Evolutionary conservation across 2,113 vertebrate species (phyloP).

Genomic region (Parus major): DNA sequence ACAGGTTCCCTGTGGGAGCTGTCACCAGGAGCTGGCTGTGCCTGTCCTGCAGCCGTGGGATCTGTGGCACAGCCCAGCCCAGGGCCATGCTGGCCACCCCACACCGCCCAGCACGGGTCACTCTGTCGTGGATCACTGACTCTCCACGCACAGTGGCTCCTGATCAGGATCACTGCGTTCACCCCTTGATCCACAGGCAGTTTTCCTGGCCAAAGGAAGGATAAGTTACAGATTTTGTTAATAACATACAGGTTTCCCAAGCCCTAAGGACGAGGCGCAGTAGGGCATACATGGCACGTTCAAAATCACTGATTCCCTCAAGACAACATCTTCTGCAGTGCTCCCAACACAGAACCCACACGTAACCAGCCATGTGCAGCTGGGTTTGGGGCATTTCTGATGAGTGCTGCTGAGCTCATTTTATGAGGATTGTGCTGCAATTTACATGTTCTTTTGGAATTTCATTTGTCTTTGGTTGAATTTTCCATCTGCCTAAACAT

Average conservation of each 20-base stretch:
- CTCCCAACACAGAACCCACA: not conserved
- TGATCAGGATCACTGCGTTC: not conserved
- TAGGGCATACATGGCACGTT: not conserved
- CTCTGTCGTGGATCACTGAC: not conserved
- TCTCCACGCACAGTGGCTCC: not conserved
- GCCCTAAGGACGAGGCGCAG: not conserved
- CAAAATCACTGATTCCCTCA: not conserved
- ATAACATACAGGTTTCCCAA: not conserved
- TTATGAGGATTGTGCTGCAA: not conserved
- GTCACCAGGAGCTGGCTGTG: not conserved
- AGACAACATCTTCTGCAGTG: not conserved
- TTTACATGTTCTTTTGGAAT: not conserved
- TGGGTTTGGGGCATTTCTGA: not conserved
- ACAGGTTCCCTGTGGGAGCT: accelerated
- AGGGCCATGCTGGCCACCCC: not conserved
- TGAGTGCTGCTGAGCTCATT: not conserved
- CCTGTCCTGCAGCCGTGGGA: not conserved
- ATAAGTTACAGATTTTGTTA: conserved; percentile 34
- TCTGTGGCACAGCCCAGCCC: not conserved
- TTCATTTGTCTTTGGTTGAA: conserved; percentile 3
- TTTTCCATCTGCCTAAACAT: conserved; percentile 45
- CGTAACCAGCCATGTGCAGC: not conserved
- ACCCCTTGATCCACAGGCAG: not conserved
- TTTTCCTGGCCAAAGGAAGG: not conserved
- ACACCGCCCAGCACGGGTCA: not conserved